Evolutionary conservation across 2,888 invertebrate species (phyloP).

Genomic region (Pecten maximus): DNA sequence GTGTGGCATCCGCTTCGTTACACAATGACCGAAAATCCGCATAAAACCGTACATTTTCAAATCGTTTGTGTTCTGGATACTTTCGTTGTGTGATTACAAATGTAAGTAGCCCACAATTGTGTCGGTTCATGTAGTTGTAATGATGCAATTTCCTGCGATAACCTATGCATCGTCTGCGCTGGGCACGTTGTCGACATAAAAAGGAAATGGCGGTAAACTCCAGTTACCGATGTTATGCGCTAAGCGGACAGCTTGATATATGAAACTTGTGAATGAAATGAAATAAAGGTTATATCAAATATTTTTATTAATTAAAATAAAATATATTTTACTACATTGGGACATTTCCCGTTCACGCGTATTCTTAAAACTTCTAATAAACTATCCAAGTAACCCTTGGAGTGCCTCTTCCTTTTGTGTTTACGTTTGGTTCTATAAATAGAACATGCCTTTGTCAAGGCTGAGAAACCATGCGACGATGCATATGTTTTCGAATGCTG

Average conservation of each 20-base stretch:
- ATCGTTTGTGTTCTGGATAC: conserved; percentile 17
- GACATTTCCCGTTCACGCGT: not conserved
- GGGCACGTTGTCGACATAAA: conserved; percentile 41
- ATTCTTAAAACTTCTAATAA: not conserved
- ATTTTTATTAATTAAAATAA: not conserved
- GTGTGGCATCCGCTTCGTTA: conserved; percentile 25
- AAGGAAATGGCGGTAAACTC: conserved; percentile 43
- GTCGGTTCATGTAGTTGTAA: conserved; percentile 39
- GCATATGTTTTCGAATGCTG: conserved; percentile 27
- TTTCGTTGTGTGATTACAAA: conserved; percentile 28
- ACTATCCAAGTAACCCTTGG: not conserved
- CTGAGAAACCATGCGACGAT: conserved; percentile 35
- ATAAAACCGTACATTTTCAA: conserved; percentile 28
- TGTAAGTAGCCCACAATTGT: conserved; percentile 35
- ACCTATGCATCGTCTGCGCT: conserved; percentile 45
- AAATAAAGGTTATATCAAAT: not conserved
- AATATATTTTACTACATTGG: not conserved
- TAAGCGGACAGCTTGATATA: conserved; percentile 15
- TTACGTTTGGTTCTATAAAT: conserved; percentile 33
- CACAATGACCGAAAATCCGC: conserved; percentile 24
- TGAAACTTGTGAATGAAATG: not conserved
- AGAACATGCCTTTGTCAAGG: conserved; percentile 21
- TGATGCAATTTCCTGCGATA: conserved; percentile 35
- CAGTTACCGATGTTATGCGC: conserved; percentile 30
- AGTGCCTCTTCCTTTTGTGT: conserved; percentile 31